phyloP scores from a whole-genome alignment of 2,888 invertebrate species.

The Lasioglossum oenotherae region DNA sequence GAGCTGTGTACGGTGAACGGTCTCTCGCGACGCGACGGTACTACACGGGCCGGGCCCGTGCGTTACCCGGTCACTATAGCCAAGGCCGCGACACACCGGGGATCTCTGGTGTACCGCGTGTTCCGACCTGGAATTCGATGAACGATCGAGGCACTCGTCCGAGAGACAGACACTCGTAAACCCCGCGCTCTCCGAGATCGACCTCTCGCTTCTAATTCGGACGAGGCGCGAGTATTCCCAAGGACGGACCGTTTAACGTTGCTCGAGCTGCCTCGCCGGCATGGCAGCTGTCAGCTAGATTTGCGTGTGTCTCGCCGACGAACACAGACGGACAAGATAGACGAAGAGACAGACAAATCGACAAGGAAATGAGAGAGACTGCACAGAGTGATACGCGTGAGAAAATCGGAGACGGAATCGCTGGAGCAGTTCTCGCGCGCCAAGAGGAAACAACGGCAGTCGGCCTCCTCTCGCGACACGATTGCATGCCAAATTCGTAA shows the following conservation, averaged over 20 bases:
- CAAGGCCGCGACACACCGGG: neutral
- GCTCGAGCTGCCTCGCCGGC: conserved; percentile 43
- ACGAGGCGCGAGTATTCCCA: conserved; percentile 67
- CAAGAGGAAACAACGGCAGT: neutral
- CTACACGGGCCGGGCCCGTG: neutral
- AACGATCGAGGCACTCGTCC: neutral
- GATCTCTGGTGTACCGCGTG: neutral
- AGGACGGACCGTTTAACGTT: conserved; percentile 76
- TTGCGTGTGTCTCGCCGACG: conserved; percentile 43
- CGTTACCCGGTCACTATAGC: neutral
- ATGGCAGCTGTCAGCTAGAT: conserved; percentile 51
- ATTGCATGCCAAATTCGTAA: conserved; percentile 5
- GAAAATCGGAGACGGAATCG: neutral
- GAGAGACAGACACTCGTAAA: conserved; percentile 25
- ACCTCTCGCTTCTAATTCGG: conserved; percentile 65
- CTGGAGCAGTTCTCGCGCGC: neutral
- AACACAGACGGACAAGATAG: neutral
- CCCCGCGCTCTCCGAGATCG: conserved; percentile 37
- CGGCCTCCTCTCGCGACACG: neutral
- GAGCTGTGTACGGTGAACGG: neutral
- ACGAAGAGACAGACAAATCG: neutral
- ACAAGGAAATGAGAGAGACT: neutral
- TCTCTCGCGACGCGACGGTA: neutral
- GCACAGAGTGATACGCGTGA: neutral
- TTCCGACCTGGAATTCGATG: neutral